Base-by-base conservation (phyloP, 2,888 invertebrate species). In the Podotricha telesiphe region DNA sequence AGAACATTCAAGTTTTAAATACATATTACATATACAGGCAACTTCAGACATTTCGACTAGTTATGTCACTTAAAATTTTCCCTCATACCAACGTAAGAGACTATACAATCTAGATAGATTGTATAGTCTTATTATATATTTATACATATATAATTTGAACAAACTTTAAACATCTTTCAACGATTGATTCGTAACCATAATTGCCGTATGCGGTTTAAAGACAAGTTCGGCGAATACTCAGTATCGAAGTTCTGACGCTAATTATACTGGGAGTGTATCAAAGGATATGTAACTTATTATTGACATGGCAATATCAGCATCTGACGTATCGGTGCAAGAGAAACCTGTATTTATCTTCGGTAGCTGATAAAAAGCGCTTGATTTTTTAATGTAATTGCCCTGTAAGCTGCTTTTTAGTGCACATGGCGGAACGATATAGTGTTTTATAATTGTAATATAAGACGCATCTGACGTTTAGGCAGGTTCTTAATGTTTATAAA, bases 101-200 rank as follows among this genome's bases (percentile, higher is more conserved):
- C 48, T n/a, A 61, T 11, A 28, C 17, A 17, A 19, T 45, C n/a
- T n/a, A n/a, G n/a, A n/a, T n/a, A n/a, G n/a, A n/a, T n/a, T n/a
- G n/a, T n/a, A n/a, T n/a, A n/a, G n/a, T n/a, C n/a, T n/a, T n/a
- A n/a, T n/a, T n/a, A n/a, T n/a, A n/a, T n/a, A n/a, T n/a, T n/a
- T n/a, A n/a, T n/a, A n/a, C 10, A 17, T 48, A 6, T 28, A 28
- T 61, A 5, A 45, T 45, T 47, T 61, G 84, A 85, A 84, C 86
- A 86, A 85, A 88, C 80, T 87, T 87, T 86, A 84, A 86, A 87
- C 89, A 90, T 90, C 89, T 83, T 84, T 86, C 78, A 74, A 74
- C 81, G 82, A 83, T 80, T 82, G 81, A 82, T 82, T 80, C 78
- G 78, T 83, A 83, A 83, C 82, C 76, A 82, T 82, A 82, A 84